Percentiles rank a stretch among this genome's conserved stretches.
Conservation (phyloP, 2,113 vertebrate genomes). For the Lycaon pictus region DNA sequence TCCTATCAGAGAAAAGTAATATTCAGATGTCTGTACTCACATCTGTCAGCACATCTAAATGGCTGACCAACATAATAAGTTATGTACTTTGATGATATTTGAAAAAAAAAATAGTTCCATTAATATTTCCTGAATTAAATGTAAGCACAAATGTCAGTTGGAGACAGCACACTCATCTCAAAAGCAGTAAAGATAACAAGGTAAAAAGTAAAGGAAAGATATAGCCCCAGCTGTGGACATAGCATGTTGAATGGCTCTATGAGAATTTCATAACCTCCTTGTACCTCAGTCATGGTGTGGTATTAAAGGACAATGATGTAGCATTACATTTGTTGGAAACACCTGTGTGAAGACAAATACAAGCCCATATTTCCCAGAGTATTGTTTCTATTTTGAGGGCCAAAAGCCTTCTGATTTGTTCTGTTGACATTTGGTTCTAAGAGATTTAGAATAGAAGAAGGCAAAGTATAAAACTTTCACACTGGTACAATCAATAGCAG, state of each 20-base stretch:
- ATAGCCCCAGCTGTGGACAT: fast-evolving
- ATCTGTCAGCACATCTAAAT: neutral
- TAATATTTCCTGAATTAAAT: constrained; percentile 47
- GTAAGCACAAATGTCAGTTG: neutral
- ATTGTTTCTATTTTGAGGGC: neutral
- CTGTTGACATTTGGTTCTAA: neutral
- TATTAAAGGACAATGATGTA: neutral
- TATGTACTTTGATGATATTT: neutral
- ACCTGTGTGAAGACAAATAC: neutral
- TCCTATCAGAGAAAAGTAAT: neutral
- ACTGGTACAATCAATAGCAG: neutral
- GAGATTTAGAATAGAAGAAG: neutral
- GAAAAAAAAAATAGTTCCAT: neutral
- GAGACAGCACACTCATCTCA: neutral
- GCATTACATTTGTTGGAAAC: neutral
- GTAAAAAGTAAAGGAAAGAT: neutral
- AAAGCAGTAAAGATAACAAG: neutral
- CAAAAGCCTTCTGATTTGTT: neutral
- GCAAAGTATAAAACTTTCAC: neutral
- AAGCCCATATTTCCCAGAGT: neutral
- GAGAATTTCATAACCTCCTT: neutral
- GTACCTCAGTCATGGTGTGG: fast-evolving
- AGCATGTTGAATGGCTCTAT: neutral
- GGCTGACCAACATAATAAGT: neutral
- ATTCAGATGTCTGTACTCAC: neutral